Evolutionary conservation across 2,888 invertebrate genomes (phyloP), one percentile per base, ranked within the genome.

Genomic region (Sipunculus nudus): DNA sequence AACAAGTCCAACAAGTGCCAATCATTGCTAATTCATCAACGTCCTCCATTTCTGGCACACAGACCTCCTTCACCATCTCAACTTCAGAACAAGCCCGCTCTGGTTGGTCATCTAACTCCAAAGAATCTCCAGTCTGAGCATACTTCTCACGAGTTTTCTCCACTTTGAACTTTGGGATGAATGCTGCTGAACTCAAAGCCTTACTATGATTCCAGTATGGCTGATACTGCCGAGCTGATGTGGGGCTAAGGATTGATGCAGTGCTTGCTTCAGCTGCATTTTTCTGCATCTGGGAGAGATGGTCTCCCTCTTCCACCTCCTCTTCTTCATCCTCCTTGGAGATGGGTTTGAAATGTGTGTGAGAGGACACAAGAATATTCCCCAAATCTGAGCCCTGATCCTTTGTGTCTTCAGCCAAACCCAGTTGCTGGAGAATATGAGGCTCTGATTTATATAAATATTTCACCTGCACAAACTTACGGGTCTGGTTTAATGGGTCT

Each of bases 301-400:
- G 10, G 8, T 35, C 13, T 13, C 8, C 8, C 10, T 8, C 8
- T 35, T 13, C 8, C 8, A 13, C 10, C 13, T n/a, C n/a, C n/a
- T n/a, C n/a, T n/a, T n/a, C n/a, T n/a, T n/a, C n/a, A n/a, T n/a
- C n/a, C n/a, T n/a, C n/a, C n/a, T n/a, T n/a, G n/a, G n/a, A n/a
- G 72, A 93, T 93, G 19, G 93, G 93, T 70, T 89, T 88, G 85
- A 94, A 93, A 85, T 94, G 93, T 60, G 92, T 93, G 67, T 89
- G 89, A 67, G 89, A 87, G 6, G 93, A 91, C 21, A 90, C 90
- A 64, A 92, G 86, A 70, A 92, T 84, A 83, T 92, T 91, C 78
- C 92, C 92, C 70, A 87, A 87, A 75, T 85, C 84, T 41, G 69
- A 62, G 39, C 47, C 56, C 8, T 41, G 46, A 10, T 64, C 57